Evolutionary conservation across 2,888 invertebrate species (phyloP).

Genomic region (Tholera decimalis): DNA sequence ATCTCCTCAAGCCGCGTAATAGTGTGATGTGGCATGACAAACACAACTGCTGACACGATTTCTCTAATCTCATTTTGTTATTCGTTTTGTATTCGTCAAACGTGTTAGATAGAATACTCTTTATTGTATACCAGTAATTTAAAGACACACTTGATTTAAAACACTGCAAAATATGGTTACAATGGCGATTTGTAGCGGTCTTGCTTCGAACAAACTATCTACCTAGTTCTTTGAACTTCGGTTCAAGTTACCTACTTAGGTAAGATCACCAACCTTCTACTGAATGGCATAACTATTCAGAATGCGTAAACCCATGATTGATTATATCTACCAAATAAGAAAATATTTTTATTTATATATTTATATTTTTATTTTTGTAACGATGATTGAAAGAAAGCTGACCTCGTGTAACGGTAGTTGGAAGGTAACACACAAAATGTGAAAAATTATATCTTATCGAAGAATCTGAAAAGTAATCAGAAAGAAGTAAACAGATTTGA

Average conservation of each 20-base stretch:
- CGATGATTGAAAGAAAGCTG: conserved; percentile 26
- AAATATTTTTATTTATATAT: too few relatives aligned
- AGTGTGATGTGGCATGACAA: conserved; percentile 72
- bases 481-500: neutral
- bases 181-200: conserved; percentile 21
- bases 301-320: conserved; percentile 44
- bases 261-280: conserved; percentile 1
- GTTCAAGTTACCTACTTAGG: conserved; percentile 8
- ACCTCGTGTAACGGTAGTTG: conserved; percentile 18
- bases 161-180: too few relatives aligned
- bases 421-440: neutral
- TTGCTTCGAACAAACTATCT: conserved; percentile 26
- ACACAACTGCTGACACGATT: conserved; percentile 77
- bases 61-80: conserved; percentile 77
- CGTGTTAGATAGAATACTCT: too few relatives aligned
- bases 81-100: conserved; percentile 57
- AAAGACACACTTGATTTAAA: too few relatives aligned
- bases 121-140: too few relatives aligned
- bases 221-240: conserved; percentile 22
- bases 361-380: conserved; percentile 10
- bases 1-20: conserved; percentile 80
- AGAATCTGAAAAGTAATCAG: neutral
- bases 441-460: neutral
- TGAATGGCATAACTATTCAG: conserved; percentile 41
- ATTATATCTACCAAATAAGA: conserved; percentile 34